Evolutionary conservation across 2,888 invertebrate species (phyloP).

Genomic region (Lycophotia porphyrea): DNA sequence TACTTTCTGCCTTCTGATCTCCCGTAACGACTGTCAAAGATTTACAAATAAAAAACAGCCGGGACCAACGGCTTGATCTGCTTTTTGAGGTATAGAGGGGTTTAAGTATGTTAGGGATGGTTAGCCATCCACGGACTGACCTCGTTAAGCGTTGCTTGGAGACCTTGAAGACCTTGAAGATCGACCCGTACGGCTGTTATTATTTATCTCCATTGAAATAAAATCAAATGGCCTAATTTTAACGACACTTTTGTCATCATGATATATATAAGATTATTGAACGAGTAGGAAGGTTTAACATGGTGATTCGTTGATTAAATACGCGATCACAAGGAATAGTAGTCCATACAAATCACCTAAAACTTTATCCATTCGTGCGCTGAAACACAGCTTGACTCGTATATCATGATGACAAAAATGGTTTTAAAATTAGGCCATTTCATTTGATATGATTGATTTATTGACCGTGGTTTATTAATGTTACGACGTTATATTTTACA

Average conservation of each 20-base stretch:
- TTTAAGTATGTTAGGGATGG: neutral
- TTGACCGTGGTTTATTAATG: too few species aligned
- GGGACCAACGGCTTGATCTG: neutral
- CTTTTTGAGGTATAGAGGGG: neutral
- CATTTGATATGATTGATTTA: slow-evolving; percentile 27
- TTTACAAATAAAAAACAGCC: neutral
- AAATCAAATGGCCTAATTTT: too few species aligned
- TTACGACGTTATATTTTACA: too few species aligned
- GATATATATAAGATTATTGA: too few species aligned
- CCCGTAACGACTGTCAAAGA: neutral
- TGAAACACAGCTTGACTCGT: too few species aligned
- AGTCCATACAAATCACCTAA: too few species aligned
- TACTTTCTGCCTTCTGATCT: neutral
- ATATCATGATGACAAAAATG: slow-evolving; percentile 10
- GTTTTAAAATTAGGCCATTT: neutral
- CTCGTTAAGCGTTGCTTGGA: neutral
- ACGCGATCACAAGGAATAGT: too few species aligned
- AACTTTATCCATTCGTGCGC: too few species aligned
- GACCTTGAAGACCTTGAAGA: neutral
- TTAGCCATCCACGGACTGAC: neutral
- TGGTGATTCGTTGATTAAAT: too few species aligned
- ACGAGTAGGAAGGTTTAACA: too few species aligned
- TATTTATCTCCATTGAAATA: neutral
- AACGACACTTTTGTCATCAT: too few species aligned
- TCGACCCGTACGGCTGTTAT: neutral